Evolutionary conservation across 1,140 invertebrate genomes (phyloP).

Genomic region (Zelostemma sp.): DNA sequence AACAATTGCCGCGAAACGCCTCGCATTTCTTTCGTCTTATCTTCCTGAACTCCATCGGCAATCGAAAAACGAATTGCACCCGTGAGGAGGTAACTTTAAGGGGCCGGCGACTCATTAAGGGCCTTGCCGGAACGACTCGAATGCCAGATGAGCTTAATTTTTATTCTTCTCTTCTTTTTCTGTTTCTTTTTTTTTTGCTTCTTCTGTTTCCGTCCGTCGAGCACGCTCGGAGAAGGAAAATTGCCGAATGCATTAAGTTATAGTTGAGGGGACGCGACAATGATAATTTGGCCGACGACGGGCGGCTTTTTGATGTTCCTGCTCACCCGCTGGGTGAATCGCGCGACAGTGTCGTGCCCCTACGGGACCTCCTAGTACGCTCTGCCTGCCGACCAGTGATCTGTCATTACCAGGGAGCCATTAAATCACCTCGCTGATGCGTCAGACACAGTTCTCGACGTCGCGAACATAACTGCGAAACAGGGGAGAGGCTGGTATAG

Average conservation of each 20-base stretch:
- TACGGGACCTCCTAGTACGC: constrained; percentile 43
- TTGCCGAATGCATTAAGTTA: constrained; percentile 18
- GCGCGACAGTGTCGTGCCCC: constrained; percentile 30
- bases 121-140: constrained; percentile 22
- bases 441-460: neutral
- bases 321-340: constrained; percentile 35
- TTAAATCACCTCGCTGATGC: constrained; percentile 15
- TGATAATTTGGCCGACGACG: constrained; percentile 39
- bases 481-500: no score
- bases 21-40: constrained; percentile 25
- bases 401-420: constrained; percentile 35
- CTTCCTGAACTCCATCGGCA: constrained; percentile 15
- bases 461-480: neutral
- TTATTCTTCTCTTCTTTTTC: constrained; percentile 30
- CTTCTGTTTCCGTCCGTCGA: neutral
- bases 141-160: constrained; percentile 48
- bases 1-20: constrained; percentile 5
- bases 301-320: constrained; percentile 43
- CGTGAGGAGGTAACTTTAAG: constrained; percentile 33
- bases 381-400: constrained; percentile 16
- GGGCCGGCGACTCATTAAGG: constrained; percentile 30
- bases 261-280: constrained; percentile 34
- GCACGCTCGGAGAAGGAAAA: neutral
- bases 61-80: constrained; percentile 37
- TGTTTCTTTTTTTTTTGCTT: constrained; percentile 5